Base-by-base conservation (phyloP, 2,888 invertebrate species). In the Macrosoma leucophasiata region DNA sequence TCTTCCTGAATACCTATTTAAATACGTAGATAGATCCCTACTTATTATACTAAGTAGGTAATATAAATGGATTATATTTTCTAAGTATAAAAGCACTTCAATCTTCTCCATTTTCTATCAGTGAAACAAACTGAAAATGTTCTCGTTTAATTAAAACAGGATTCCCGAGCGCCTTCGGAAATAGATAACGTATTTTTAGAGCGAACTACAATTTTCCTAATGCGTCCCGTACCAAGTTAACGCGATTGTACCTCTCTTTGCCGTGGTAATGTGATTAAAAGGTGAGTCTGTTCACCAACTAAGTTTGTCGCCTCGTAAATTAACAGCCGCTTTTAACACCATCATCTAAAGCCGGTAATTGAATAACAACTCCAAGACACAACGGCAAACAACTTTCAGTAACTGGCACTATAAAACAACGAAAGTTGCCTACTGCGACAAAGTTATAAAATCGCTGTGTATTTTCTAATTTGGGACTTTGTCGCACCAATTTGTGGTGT, bases 251-350 rank as follows among this genome's bases (percentile, higher is more conserved):
- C 48, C 39, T 46, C 46, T 57, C 49, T 51, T 51, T 55, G 39
- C 33, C 39, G 37, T 30, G 41, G 56, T 67, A 70, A 67, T 68
- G 56, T 58, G 52, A 66, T 67, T 70, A 65, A 50, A 33, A 50
- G 41, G 38, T 34, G 46, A 60, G 55, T 46, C 47, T 46, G 38
- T 38, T 36, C 28, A 41, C 41, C 39, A 35, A 49, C 21, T 33
- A 36, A 32, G 11, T 33, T 28, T 39, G 30, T 35, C 15, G 9
- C 26, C 19, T 20, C 13, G 18, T 18, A 30, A 39, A 46, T 38
- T 34, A 41, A 41, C 31, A 39, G 32, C 25, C 36, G 27, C 34
- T 41, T 41, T 29, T 54, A 57, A 39, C n/a, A 4, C 12, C 0
- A 25, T 3, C 1, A 1, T 0, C 13, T 54, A 61, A 48, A 47